These are phyloP conservation scores for Plagodis dolabraria DNA, from an alignment of 2,888 invertebrate species.

Conservation along the genomic window DNA sequence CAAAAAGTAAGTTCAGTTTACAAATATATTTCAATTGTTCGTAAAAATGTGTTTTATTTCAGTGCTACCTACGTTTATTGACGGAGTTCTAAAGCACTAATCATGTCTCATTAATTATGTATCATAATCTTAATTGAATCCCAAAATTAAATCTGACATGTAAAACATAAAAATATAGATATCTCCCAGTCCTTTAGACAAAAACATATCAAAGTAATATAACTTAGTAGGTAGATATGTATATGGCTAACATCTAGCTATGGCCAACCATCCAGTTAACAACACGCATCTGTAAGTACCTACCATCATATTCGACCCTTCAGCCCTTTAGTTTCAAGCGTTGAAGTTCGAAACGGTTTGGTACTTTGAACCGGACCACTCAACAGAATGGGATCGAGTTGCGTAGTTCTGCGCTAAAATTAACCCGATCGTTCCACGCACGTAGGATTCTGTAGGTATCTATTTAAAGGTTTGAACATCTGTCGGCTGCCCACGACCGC, in stretches of 20 bases:
- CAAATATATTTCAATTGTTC: no score
- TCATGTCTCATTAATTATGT: no score
- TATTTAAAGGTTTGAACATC: conserved; percentile 26
- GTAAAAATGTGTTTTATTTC: no score
- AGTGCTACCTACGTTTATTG: no score
- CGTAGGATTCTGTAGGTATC: conserved; percentile 14
- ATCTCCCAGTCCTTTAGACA: no score
- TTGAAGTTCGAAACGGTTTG: conserved; percentile 11
- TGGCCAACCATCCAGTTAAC: not conserved
- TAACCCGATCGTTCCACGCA: conserved; percentile 18
- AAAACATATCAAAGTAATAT: no score
- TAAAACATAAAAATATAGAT: no score
- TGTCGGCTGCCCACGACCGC: conserved; percentile 20
- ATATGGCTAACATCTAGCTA: not conserved
- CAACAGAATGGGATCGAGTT: conserved; percentile 13
- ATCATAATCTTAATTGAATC: no score
- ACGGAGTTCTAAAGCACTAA: no score
- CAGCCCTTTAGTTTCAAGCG: conserved; percentile 7
- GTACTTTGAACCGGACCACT: not conserved
- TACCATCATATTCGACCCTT: conserved; percentile 3
- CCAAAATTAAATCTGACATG: no score
- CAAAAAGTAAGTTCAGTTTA: no score
- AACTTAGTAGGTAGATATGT: no score
- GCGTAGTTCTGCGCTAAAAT: conserved; percentile 26
- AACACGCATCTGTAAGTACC: not conserved